Conservation (phyloP, 2,888 invertebrate genomes). For the Smittia aterrima region DNA sequence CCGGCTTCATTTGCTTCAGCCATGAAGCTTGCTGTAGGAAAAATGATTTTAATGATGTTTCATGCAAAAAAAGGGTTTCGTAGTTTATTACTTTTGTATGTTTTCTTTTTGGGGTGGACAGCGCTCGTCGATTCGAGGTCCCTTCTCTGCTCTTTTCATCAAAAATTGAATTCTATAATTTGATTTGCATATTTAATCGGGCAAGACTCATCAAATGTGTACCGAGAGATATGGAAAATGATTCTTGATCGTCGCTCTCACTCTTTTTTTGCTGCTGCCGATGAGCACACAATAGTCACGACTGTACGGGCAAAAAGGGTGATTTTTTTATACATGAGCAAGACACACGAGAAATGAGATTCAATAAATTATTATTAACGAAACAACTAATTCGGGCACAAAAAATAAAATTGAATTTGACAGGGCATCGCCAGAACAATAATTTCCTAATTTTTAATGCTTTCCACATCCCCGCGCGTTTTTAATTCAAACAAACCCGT, state of each 20-base stretch:
- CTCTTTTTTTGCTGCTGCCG: not conserved
- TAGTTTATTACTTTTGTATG: slow-evolving; percentile 25
- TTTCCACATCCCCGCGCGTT: not conserved
- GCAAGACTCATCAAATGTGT: not conserved
- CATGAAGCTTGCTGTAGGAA: not conserved
- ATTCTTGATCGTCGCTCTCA: slow-evolving; percentile 26
- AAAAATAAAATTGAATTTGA: slow-evolving; percentile 23
- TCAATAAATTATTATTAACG: slow-evolving; percentile 39
- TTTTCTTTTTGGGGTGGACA: slow-evolving; percentile 32
- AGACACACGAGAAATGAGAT: slow-evolving; percentile 21
- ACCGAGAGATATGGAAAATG: not conserved
- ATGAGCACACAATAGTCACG: not conserved
- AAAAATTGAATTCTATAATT: slow-evolving; percentile 27
- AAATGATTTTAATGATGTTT: slow-evolving; percentile 38
- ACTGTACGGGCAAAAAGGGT: slow-evolving; percentile 14
- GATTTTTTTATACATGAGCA: slow-evolving; percentile 20
- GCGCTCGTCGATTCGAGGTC: not conserved
- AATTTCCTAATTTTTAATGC: slow-evolving; percentile 14
- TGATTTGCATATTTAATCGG: slow-evolving; percentile 38
- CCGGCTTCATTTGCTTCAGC: slow-evolving; percentile 11
- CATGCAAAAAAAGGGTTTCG: slow-evolving; percentile 33
- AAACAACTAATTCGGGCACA: not conserved
- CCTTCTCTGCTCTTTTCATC: slow-evolving; percentile 19
- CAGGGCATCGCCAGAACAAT: slow-evolving; percentile 19
- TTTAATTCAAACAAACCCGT: not conserved